Percentiles rank a stretch among this genome's conserved stretches.
These are phyloP conservation scores for Gymnocephalus cernua DNA, from an alignment of 2,113 vertebrate species.

Conservation along the genomic window DNA sequence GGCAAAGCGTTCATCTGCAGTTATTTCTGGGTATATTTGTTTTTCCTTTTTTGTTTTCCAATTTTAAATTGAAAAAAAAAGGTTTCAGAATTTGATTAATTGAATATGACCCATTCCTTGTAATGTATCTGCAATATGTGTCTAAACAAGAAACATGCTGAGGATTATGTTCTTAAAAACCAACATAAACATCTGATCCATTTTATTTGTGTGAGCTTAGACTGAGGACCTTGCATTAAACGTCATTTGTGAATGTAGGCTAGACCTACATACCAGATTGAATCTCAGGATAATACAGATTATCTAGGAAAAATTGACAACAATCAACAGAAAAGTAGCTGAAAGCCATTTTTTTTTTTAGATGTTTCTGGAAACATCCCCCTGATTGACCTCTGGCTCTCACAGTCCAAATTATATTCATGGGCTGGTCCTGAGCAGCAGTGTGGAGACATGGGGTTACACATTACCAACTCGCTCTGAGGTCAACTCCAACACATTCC, in stretches of 20 bases:
- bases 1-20: background rate
- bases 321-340: conserved; percentile 25
- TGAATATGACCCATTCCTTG: background rate
- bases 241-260: conserved; percentile 24
- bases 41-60: background rate
- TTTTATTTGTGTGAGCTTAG: conserved; percentile 25
- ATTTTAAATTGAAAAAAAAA: background rate
- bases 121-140: background rate
- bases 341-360: conserved; percentile 7
- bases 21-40: conserved; percentile 1
- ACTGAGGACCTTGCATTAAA: conserved; percentile 25
- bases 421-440: conserved; percentile 39
- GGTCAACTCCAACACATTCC: conserved; percentile 68
- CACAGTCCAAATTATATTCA: conserved; percentile 69
- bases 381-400: conserved; percentile 27
- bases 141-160: background rate
- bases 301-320: conserved; percentile 17
- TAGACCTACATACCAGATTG: conserved; percentile 17
- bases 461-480: conserved; percentile 64
- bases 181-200: conserved; percentile 20
- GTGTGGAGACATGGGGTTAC: conserved; percentile 67
- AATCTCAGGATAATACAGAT: conserved; percentile 33
- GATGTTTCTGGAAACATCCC: conserved; percentile 15
- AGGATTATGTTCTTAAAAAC: conserved; percentile 40
- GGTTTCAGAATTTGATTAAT: background rate